phyloP scores from a whole-genome alignment of 2,888 invertebrate species.

The Torymus tubicola region DNA sequence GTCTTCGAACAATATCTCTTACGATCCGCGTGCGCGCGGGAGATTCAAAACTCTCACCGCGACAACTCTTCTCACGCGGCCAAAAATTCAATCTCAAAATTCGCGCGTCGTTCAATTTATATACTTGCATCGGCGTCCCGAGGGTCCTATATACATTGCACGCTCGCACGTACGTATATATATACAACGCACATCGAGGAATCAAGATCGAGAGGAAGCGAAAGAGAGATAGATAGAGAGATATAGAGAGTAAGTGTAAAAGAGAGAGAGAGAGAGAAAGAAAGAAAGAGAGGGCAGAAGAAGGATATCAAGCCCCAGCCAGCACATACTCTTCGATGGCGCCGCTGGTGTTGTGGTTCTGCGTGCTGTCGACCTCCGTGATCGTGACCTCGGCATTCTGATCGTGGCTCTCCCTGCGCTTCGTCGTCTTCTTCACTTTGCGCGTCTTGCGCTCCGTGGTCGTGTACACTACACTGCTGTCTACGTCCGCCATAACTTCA shows the following conservation, averaged over 20 bases:
- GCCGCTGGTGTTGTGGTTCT: conserved; percentile 81
- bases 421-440: conserved; percentile 93
- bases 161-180: neutral
- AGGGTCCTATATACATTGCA: too few relatives aligned
- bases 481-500: conserved; percentile 89
- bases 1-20: too few relatives aligned
- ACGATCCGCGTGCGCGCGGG: conserved; percentile 7
- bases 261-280: conserved; percentile 28
- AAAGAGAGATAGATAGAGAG: neutral
- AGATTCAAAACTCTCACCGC: neutral
- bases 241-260: neutral
- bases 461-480: conserved; percentile 91
- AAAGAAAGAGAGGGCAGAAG: conserved; percentile 30
- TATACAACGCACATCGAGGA: too few relatives aligned
- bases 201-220: conserved; percentile 19
- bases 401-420: conserved; percentile 87
- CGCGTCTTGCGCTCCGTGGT: conserved; percentile 91
- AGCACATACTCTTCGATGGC: conserved; percentile 91
- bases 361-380: conserved; percentile 86
- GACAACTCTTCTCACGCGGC: too few relatives aligned
- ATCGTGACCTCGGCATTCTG: conserved; percentile 86
- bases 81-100: too few relatives aligned
- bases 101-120: too few relatives aligned
- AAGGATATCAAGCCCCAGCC: conserved; percentile 73
- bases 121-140: too few relatives aligned